Percentiles rank a stretch among this genome's conserved stretches.
phyloP scores from a whole-genome alignment of 2,888 invertebrate genomes.

The Ryuthela nishihirai region DNA sequence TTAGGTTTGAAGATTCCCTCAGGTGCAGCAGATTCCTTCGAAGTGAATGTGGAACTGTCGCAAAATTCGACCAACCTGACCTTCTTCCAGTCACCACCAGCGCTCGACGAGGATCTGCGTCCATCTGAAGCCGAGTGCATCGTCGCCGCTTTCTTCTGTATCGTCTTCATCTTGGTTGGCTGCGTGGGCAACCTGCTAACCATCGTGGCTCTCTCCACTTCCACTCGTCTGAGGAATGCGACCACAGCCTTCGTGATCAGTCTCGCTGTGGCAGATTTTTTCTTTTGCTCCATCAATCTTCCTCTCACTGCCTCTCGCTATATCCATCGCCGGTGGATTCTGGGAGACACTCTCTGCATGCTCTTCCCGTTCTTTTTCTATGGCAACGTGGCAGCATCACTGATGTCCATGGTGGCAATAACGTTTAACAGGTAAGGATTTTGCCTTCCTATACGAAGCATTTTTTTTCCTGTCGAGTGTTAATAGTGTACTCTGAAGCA shows the following conservation, averaged over 20 bases:
- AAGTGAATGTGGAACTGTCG: too few species aligned
- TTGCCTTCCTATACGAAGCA: constrained; percentile 57
- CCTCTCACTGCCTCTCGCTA: constrained; percentile 85
- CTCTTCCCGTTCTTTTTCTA: constrained; percentile 43
- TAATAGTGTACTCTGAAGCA: too few species aligned
- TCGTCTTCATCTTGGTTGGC: constrained; percentile 73
- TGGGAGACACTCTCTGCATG: constrained; percentile 65
- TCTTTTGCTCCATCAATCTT: constrained; percentile 79
- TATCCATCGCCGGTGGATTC: constrained; percentile 65
- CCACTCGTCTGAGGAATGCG: constrained; percentile 57
- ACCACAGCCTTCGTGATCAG: constrained; percentile 90
- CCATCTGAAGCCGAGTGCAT: constrained; percentile 55
- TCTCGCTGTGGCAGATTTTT: constrained; percentile 79
- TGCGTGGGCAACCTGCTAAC: constrained; percentile 42
- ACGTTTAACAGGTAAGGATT: constrained; percentile 42
- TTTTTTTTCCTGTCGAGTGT: too few species aligned
- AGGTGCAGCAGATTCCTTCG: too few species aligned
- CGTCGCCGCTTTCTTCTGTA: constrained; percentile 73
- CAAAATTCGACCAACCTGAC: too few species aligned
- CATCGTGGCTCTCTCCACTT: constrained; percentile 61
- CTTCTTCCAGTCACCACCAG: too few species aligned
- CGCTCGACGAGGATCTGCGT: too few species aligned
- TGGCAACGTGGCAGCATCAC: constrained; percentile 42
- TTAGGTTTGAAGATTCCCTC: too few species aligned
- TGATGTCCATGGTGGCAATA: constrained; percentile 42